Conservation (phyloP, 2,797 vertebrate genomes). For the Pteronotus mesoamericanus region DNA sequence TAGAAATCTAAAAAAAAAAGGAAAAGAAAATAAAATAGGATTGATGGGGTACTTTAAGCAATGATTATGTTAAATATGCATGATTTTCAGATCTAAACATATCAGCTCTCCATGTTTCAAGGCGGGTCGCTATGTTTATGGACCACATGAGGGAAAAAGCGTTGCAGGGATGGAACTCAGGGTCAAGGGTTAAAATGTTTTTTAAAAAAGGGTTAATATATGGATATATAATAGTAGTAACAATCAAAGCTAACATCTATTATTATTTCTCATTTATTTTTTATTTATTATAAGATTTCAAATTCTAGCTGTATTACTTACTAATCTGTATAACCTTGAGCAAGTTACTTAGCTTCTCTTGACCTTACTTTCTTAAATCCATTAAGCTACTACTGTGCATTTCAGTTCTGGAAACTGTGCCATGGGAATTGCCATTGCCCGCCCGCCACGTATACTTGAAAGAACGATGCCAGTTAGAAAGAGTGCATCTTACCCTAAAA, state of each 20-base stretch:
- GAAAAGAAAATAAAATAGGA: not conserved
- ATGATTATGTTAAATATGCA: not conserved
- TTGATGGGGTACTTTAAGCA: not conserved
- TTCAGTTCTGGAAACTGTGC: not conserved
- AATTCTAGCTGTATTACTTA: not conserved
- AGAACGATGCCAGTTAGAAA: not conserved
- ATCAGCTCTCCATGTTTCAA: not conserved
- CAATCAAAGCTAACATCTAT: not conserved
- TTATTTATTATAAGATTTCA: not conserved
- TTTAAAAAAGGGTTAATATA: not conserved
- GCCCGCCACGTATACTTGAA: not conserved
- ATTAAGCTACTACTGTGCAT: not conserved
- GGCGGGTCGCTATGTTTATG: not conserved
- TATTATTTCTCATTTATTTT: not conserved
- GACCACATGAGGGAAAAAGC: not conserved
- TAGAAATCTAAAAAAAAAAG: not conserved
- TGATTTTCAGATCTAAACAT: not conserved
- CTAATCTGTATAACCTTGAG: not conserved
- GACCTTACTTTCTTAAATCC: not conserved
- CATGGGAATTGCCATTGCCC: not conserved
- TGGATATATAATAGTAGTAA: not conserved
- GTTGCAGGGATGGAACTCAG: not conserved
- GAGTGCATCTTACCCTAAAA: not conserved
- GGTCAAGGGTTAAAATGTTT: not conserved
- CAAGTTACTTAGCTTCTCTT: not conserved